Conservation (phyloP, 2,797 vertebrate species). For the Acrocephalus scirpaceus region DNA sequence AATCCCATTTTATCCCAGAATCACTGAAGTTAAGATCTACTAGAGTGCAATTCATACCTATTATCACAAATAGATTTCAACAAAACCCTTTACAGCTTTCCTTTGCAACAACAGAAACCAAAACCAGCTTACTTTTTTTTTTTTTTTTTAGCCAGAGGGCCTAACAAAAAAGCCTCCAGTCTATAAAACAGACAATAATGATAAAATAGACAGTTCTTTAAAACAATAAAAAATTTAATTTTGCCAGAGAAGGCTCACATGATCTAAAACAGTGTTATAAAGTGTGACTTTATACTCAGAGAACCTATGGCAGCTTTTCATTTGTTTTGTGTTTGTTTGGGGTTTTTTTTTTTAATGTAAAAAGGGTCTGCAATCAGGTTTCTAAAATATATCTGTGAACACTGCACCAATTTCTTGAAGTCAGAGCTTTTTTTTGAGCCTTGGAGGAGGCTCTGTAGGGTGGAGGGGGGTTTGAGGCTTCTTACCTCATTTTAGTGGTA, state of each 20-base stretch:
- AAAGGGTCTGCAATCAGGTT: neutral
- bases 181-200: neutral
- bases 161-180: neutral
- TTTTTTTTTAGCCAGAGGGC: neutral
- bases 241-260: neutral
- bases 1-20: slow-evolving; percentile 7
- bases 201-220: neutral
- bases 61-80: neutral
- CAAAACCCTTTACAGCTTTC: neutral
- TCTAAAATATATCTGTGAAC: neutral
- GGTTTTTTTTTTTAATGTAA: neutral
- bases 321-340: neutral
- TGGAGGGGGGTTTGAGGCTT: neutral
- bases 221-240: neutral
- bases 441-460: neutral
- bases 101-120: neutral
- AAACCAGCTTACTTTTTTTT: neutral
- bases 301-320: neutral
- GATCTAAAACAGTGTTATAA: neutral
- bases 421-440: neutral
- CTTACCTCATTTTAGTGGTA: neutral
- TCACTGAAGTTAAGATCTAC: neutral
- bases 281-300: neutral
- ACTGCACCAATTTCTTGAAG: neutral
- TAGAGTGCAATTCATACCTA: neutral